These are phyloP conservation scores for Erythrocercus mccallii DNA, from an alignment of 2,113 vertebrate species.

Conservation along the genomic window DNA sequence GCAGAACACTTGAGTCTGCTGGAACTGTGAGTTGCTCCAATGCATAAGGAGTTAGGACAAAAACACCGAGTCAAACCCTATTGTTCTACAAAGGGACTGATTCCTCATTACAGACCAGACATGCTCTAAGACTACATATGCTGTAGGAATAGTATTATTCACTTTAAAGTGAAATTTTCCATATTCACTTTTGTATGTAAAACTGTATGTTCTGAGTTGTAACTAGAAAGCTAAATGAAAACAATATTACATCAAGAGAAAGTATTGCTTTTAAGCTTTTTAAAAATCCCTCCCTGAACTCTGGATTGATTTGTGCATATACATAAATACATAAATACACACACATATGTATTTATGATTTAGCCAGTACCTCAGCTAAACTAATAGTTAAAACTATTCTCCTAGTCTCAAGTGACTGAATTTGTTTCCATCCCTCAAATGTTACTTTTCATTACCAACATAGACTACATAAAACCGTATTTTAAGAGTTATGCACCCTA, in stretches of 20 bases:
- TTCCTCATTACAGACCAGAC: background rate
- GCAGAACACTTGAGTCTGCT: background rate
- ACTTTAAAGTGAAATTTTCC: background rate
- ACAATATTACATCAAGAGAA: background rate
- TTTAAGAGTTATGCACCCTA: background rate
- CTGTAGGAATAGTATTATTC: background rate
- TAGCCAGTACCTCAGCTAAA: background rate
- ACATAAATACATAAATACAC: background rate
- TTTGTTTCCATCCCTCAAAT: background rate
- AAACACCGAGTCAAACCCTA: background rate
- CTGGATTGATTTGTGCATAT: background rate
- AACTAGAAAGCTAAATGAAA: background rate
- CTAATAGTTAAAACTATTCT: background rate
- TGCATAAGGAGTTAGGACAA: background rate
- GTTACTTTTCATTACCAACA: background rate
- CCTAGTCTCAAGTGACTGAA: background rate
- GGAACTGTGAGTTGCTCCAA: background rate
- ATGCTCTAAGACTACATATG: background rate
- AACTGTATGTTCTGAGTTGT: background rate
- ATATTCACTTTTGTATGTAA: background rate
- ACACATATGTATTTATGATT: rapidly evolving
- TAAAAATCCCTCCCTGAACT: background rate
- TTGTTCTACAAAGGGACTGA: background rate
- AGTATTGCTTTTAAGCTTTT: background rate
- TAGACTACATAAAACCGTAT: background rate